Evolutionary conservation across 2,113 vertebrate species (phyloP), one percentile per base, ranked within the genome.

Genomic region (Ptyas mucosa): DNA sequence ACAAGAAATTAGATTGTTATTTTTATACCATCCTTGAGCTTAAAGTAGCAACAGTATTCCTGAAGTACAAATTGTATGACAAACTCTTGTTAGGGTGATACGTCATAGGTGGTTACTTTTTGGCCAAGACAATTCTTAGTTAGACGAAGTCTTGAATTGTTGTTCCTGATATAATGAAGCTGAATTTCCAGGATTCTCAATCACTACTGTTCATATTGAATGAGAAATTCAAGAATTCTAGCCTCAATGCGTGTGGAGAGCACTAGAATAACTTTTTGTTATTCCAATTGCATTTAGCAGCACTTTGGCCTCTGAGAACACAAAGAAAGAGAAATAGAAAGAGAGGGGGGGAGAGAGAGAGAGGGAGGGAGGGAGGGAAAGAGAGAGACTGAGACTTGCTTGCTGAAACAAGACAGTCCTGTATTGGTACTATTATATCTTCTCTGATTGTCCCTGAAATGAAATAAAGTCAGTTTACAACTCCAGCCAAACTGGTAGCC

Each of bases 131-230:
- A 39, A 6, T 54, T 12, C 12, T 54, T 54, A 52, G 43, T 86
- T 86, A 29, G 8, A 20, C 34, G 21, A 15, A 46, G 49, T 54
- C 11, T 5, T 57, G 24, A 39, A 39, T 8, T 24, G 29, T 29
- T 23, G n/a, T n/a, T 21, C 51, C 20, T 69, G 24, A 29, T 46
- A 52, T 39, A 89, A 21, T 24, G 26, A 87, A 15, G 51, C 12
- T 46, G 46, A 57, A 57, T 20, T 89, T 89, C 14, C 9, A 29
- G 18, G 14, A 69, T n/a, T 54, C 85, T 54, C 39, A 64, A 26
- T 21, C 85, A 4, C 64, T 61, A 94, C 29, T 69, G 12, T 6
- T 89, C 52, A 69, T 95, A 93, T 93, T 75, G n/a, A 75, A 75
- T 75, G n/a, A 75, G n/a, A 75, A 75, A n/a, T 34, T 75, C 64